Conservation (phyloP, 2,888 invertebrate genomes). For the Sinopyrophorus schimmeli region DNA sequence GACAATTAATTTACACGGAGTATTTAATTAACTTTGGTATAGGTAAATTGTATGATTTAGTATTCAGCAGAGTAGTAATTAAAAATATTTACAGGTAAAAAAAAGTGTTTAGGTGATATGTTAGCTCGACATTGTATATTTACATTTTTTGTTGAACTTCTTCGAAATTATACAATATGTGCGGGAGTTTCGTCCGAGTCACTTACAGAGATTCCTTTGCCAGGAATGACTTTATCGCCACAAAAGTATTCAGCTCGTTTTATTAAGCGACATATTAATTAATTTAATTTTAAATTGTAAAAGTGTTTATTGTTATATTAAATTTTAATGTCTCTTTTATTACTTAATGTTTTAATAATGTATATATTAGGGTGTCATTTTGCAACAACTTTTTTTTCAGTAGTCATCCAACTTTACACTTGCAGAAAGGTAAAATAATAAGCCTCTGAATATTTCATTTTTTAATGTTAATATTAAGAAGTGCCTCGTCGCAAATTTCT, state of each 20-base stretch:
- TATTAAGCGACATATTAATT: not conserved
- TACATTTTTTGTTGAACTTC: slow-evolving; percentile 62
- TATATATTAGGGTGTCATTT: too few relatives aligned
- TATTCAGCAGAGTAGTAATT: not conserved
- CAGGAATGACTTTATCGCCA: slow-evolving; percentile 62
- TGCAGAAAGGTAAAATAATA: too few relatives aligned
- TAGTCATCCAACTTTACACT: too few relatives aligned
- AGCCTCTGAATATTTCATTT: too few relatives aligned
- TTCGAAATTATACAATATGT: slow-evolving; percentile 60
- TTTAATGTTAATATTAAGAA: too few relatives aligned
- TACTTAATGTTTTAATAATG: too few relatives aligned
- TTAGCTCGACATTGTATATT: slow-evolving; percentile 66
- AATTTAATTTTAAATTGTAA: too few relatives aligned
- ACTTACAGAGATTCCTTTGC: slow-evolving; percentile 55
- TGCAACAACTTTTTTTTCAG: too few relatives aligned
- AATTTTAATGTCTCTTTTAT: too few relatives aligned
- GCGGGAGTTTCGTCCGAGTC: slow-evolving; percentile 51
- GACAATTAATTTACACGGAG: slow-evolving; percentile 45
- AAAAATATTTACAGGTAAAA: slow-evolving; percentile 57
- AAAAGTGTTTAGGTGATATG: slow-evolving; percentile 68
- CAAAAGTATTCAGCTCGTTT: slow-evolving; percentile 56
- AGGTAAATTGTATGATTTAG: slow-evolving; percentile 42
- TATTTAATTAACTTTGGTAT: slow-evolving; percentile 52
- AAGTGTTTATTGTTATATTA: too few relatives aligned
- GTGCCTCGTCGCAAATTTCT: too few relatives aligned